Evolutionary conservation across 1,140 invertebrate species (phyloP).

Genomic region (Caenorhabditis remanei): DNA sequence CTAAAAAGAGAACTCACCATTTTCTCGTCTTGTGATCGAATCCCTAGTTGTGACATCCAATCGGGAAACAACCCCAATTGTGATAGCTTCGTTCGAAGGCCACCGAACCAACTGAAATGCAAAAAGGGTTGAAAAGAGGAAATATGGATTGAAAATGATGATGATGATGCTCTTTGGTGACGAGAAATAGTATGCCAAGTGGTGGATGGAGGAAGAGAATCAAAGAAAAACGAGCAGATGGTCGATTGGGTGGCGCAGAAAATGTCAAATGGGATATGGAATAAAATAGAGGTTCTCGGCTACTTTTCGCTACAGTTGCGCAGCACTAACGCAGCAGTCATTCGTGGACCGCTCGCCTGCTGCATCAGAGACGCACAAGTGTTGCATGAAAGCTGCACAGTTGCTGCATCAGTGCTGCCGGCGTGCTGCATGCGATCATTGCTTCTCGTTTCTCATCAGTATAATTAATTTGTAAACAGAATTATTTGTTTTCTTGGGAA

Average conservation of each 20-base stretch:
- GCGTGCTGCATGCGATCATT: no score
- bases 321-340: no score
- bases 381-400: no score
- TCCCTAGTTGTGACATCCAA: constrained; percentile 62
- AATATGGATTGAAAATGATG: not conserved
- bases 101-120: constrained; percentile 59
- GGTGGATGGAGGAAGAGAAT: not conserved
- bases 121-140: not conserved
- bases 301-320: no score
- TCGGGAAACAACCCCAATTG: constrained; percentile 51
- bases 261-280: not conserved
- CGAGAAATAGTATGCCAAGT: constrained; percentile 34
- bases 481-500: no score
- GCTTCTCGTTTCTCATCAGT: no score
- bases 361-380: no score
- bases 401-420: no score
- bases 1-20: constrained; percentile 15
- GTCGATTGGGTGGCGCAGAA: constrained; percentile 52
- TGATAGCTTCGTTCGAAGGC: constrained; percentile 56
- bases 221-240: constrained; percentile 28
- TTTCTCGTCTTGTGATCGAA: constrained; percentile 41
- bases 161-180: constrained; percentile 54
- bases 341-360: no score
- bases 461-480: no score
- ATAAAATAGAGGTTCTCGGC: not conserved